Evolutionary conservation across 2,113 vertebrate genomes (phyloP), one percentile per base, ranked within the genome.

Genomic region (Manacus vitellinus): DNA sequence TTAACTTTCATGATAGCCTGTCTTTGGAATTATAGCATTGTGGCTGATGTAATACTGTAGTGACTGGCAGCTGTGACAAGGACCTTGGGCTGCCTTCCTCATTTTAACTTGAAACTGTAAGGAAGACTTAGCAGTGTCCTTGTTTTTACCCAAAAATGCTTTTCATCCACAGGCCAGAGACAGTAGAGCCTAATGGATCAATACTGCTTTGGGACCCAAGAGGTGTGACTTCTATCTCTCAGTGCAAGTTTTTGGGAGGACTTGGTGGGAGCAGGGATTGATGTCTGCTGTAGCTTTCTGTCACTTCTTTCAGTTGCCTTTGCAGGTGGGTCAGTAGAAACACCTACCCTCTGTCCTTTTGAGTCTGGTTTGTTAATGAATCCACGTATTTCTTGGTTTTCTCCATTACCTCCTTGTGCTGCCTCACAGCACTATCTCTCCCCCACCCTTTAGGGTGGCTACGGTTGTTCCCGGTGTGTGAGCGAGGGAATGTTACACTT

Each of bases 391-490:
- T 58, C 39, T 85, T 73, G 41, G 25, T 41, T 79, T 72, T 54
- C 8, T 65, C 13, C 0, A 0, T 61, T 72, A 44, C 41, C 56
- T 81, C 49, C 44, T 56, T 3, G 24, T 71, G 76, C 56, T 86
- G 43, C 55, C 65, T 70, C 75, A 5, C 37, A 30, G 37, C 6
- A 14, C 41, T 92, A 1, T 61, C n/a, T 94, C 30, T 92, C 35
- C 71, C 61, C 15, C 22, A 39, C 55, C 74, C 71, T 54, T 31
- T 6, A 78, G 62, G 61, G 51, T 75, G 80, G 44, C 43, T 78
- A 12, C 0, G 0, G 49, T 24, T 78, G 31, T 49, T 85, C 31
- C 44, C 1, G 4, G 12, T 12, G 47, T 0, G 0, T 77, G 51
- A 94, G 43, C 4, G 12, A 94, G 61, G 59, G 28, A 85, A 62